Conservation (phyloP, 1,140 invertebrate genomes). For the Drosophila funebris region DNA sequence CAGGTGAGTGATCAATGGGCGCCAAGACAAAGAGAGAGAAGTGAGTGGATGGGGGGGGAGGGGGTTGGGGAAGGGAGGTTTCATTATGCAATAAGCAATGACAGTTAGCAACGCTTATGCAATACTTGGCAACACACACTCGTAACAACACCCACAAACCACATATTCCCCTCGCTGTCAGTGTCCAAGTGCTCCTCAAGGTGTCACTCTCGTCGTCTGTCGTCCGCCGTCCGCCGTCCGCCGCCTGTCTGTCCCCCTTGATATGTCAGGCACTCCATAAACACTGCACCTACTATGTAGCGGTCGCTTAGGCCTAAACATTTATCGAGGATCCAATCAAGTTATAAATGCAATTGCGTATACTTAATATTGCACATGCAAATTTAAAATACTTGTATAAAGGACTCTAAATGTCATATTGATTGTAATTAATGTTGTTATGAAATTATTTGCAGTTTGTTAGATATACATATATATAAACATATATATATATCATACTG, state of each 20-base stretch:
- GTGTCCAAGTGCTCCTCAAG: constrained; percentile 3
- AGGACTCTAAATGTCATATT: neutral
- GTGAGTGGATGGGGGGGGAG: too few relatives aligned
- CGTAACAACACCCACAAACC: neutral
- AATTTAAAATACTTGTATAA: neutral
- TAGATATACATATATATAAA: too few relatives aligned
- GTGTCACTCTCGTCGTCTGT: neutral
- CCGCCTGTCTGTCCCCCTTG: neutral
- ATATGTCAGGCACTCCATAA: neutral
- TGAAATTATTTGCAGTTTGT: too few relatives aligned
- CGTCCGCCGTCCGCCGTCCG: neutral
- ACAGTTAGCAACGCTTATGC: constrained; percentile 10
- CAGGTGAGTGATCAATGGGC: constrained; percentile 53
- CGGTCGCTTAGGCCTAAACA: too few relatives aligned
- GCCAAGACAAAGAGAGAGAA: neutral
- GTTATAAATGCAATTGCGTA: neutral
- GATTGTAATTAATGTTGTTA: too few relatives aligned
- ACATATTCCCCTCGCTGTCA: neutral
- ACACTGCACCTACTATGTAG: too few relatives aligned
- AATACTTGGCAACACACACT: constrained; percentile 8
- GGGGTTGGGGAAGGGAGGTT: too few relatives aligned
- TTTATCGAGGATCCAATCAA: neutral
- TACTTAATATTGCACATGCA: neutral
- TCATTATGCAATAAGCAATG: constrained; percentile 4
- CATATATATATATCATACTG: too few relatives aligned